Evolutionary conservation across 2,797 vertebrate genomes (phyloP), one percentile per base, ranked within the genome.

Genomic region (Clarias platycephalus): DNA sequence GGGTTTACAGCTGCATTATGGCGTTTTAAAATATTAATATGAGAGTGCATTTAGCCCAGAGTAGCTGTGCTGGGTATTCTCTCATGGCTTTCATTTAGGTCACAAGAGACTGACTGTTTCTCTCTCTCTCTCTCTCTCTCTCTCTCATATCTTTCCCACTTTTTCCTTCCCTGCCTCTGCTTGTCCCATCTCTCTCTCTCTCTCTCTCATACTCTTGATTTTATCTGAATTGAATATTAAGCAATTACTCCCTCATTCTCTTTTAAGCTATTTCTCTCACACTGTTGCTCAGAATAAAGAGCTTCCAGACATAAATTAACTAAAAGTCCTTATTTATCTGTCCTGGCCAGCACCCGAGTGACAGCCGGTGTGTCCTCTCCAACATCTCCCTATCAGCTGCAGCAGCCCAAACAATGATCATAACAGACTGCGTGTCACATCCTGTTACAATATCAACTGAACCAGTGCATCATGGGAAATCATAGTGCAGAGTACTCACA

Each of bases 1-100:
- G 96, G 94, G 94, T 96, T 96, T 96, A 93, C 95, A 94, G 95
- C 96, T 95, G 95, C 97, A 98, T 98, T 98, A 98, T 96, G 96
- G 96, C 95, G 95, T 97, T 97, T 97, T 99, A 97, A 99, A 99
- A 99, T 98, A 99, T 99, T 99, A 97, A 99, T 99, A 97, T 96
- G 96, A 97, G 95, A 97, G 97, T 97, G 97, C 97, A 99, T 99
- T 99, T 98, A 98, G 97, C 95, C 93, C 96, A 95, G 96, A 97
- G 97, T 95, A 94, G 96, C 96, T 95, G 94, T 93, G 94, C 93
- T 79, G 95, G 93, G 94, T 95, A 96, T 96, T 97, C 97, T 97
- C 96, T 94, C 89, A 95, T 95, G 97, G 95, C 95, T 97, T 94
- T 94, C 93, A 93, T 95, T 94, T 92, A 92, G 96, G 97, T 96